These are phyloP conservation scores for Radopholus similis DNA, from an alignment of 1,140 invertebrate genomes.

Conservation along the genomic window DNA sequence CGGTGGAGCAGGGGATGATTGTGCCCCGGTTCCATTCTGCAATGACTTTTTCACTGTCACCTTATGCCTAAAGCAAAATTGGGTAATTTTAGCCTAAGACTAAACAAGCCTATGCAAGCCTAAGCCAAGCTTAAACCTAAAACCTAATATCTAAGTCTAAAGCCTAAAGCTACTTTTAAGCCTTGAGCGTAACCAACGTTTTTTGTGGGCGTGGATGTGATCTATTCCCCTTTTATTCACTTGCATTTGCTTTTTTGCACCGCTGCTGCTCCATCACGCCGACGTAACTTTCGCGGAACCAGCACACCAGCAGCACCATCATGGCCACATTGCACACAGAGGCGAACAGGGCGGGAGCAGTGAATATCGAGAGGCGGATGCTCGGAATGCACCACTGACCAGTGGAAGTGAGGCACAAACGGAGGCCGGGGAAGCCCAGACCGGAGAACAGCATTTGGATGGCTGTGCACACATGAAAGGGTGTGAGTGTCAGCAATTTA, in stretches of 20 bases:
- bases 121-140: slow-evolving; percentile 5
- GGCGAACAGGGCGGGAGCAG: slow-evolving; percentile 19
- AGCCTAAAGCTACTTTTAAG: too few species aligned
- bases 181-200: too few species aligned
- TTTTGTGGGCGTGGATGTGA: too few species aligned
- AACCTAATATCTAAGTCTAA: neutral
- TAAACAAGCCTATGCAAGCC: too few species aligned
- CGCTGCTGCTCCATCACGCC: slow-evolving; percentile 1
- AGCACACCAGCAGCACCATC: slow-evolving; percentile 5
- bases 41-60: neutral
- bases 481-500: neutral
- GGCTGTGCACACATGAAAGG: slow-evolving; percentile 9
- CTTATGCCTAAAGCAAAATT: neutral
- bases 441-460: slow-evolving; percentile 24
- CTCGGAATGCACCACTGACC: neutral
- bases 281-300: slow-evolving; percentile 21
- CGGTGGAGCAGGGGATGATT: too few species aligned
- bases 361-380: slow-evolving; percentile 19
- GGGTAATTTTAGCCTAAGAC: neutral
- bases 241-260: neutral
- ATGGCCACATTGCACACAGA: slow-evolving; percentile 8
- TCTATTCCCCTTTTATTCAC: too few species aligned
- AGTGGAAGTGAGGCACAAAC: neutral
- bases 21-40: too few species aligned
- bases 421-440: slow-evolving; percentile 19